Evolutionary conservation across 2,888 invertebrate genomes (phyloP), one percentile per base, ranked within the genome.

Genomic region (Amiota mariae): DNA sequence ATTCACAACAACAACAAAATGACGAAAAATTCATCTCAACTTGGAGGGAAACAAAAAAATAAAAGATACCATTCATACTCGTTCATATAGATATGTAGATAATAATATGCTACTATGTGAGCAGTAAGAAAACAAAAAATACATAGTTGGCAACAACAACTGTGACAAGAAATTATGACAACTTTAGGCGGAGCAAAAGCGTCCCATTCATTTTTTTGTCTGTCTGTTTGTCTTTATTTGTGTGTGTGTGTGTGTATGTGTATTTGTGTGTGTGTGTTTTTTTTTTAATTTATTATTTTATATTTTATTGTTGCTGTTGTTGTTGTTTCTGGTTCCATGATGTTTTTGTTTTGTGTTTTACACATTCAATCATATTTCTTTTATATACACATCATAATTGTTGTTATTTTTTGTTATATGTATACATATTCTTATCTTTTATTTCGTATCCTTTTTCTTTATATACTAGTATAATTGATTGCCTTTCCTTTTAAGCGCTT

Each of bases 111-210:
- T 36, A 63, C n/a, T 47, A 47, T 12, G 12, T 12, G 49, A 67
- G 1, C 63, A 59, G 67, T 66, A 75, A 76, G 77, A 73, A 76
- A 75, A 70, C 63, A 72, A 72, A 74, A 76, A 76, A 18, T 18
- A 36, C 57, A 36, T n/a, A 56, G 54, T 4, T 15, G 54, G 74
- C 71, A 57, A 57, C n/a, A 18, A 57, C 8, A 10, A 15, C 18
- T 18, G 57, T 6, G 57, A n/a, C 78, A 78, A 80, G 81, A 85
- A 89, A 88, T 90, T 89, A 89, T 89, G 89, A 89, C 90, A 89
- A 88, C 88, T 85, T 88, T 88, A 90, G 90, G 90, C 90, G 89
- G 90, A 88, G 90, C 90, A 85, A 85, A 86, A 78, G 47, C 79
- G 70, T 67, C 82, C 74, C 74, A 70, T 76, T 70, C 61, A 71